These are phyloP conservation scores for Leptosomus discolor DNA, from an alignment of 2,113 vertebrate genomes.

Conservation along the genomic window DNA sequence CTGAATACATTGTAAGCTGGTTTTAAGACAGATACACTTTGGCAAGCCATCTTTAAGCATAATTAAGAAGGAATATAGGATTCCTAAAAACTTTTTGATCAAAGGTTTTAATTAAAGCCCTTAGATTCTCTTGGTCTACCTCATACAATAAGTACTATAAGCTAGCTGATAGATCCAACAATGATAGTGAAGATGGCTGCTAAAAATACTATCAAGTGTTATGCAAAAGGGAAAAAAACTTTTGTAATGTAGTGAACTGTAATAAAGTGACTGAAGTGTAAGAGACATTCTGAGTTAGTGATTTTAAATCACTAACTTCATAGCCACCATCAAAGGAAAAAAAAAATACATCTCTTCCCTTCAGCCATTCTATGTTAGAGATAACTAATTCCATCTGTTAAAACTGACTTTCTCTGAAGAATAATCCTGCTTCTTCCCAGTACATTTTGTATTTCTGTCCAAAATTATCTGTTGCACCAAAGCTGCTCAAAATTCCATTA, in stretches of 20 bases:
- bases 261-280: not conserved
- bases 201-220: not conserved
- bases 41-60: not conserved
- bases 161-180: not conserved
- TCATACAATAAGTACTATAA: not conserved
- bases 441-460: not conserved
- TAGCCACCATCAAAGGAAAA: not conserved
- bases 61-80: not conserved
- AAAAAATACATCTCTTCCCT: not conserved
- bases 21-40: not conserved
- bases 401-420: not conserved
- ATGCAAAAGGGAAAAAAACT: not conserved
- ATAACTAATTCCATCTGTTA: not conserved
- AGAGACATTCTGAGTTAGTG: not conserved
- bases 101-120: not conserved
- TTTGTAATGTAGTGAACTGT: not conserved
- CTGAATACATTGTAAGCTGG: slow-evolving; percentile 18
- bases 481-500: not conserved
- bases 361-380: not conserved
- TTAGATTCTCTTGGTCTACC: not conserved
- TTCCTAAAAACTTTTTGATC: not conserved
- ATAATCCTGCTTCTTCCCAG: not conserved
- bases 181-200: not conserved
- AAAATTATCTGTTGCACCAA: not conserved
- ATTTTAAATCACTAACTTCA: not conserved